Percentiles rank a stretch among this genome's conserved stretches.
These are phyloP conservation scores for Stegastes partitus DNA, from an alignment of 2,113 vertebrate genomes.

Conservation along the genomic window DNA sequence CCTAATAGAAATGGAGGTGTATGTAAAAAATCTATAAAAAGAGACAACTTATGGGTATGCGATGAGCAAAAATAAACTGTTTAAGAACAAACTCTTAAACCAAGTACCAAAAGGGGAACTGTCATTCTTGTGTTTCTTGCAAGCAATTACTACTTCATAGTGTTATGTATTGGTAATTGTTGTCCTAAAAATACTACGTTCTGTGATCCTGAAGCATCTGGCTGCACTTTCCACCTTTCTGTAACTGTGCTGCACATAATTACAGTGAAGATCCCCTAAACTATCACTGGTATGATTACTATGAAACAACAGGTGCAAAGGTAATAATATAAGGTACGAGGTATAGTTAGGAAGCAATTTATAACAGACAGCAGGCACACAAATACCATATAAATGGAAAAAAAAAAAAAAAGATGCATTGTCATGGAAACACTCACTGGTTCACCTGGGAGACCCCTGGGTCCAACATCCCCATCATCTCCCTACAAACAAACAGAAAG, in stretches of 20 bases:
- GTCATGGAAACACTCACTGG: slow-evolving; percentile 88
- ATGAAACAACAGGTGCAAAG: background rate
- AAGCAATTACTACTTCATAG: background rate
- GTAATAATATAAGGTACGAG: background rate
- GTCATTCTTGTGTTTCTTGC: background rate
- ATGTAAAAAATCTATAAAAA: background rate
- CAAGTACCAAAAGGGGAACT: background rate
- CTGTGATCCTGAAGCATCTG: background rate
- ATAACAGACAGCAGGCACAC: background rate
- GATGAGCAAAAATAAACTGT: background rate
- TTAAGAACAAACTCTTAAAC: background rate
- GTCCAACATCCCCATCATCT: slow-evolving; percentile 97
- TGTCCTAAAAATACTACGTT: too few relatives aligned
- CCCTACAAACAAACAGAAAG: slow-evolving; percentile 84
- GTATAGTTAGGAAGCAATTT: background rate
- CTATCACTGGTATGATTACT: background rate
- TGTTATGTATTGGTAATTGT: too few relatives aligned
- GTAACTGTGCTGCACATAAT: background rate
- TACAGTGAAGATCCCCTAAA: background rate
- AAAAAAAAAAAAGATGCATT: slow-evolving; percentile 2
- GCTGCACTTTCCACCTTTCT: background rate
- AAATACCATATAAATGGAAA: background rate
- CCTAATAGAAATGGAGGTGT: background rate
- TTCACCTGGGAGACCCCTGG: slow-evolving; percentile 95
- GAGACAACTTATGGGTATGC: background rate